Percentiles rank a stretch among this genome's conserved stretches.
These are phyloP conservation scores for Macrosteles quadrilineatus DNA, from an alignment of 1,140 invertebrate genomes.

Conservation along the genomic window DNA sequence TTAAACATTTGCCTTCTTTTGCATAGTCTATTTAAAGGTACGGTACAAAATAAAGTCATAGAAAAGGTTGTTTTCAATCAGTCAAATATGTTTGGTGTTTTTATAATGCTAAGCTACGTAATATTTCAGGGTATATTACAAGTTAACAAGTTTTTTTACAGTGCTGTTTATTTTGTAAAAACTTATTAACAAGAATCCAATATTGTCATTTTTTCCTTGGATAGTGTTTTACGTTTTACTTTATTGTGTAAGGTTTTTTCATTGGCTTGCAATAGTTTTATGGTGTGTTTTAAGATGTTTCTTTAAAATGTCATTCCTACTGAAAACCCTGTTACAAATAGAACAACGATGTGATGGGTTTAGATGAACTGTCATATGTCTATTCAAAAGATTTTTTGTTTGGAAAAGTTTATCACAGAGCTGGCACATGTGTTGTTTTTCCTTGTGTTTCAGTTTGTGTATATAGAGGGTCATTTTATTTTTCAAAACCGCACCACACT, in stretches of 20 bases:
- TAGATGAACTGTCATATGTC: neutral
- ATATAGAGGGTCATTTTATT: neutral
- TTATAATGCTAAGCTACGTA: no score
- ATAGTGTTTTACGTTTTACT: no score
- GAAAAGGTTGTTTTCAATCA: no score
- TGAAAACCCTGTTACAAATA: neutral
- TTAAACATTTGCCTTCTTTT: no score
- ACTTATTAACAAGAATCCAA: no score
- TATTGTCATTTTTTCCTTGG: no score
- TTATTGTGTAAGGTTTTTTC: no score
- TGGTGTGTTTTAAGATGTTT: neutral
- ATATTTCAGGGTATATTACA: no score
- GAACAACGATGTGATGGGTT: neutral
- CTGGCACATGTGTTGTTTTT: neutral
- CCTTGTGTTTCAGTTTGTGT: neutral
- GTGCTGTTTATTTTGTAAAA: no score
- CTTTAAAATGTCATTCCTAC: neutral
- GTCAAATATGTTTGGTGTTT: no score
- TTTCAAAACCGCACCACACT: neutral
- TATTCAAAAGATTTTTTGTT: neutral
- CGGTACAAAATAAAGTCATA: neutral
- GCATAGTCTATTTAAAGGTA: neutral
- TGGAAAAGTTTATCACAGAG: neutral
- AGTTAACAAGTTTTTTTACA: no score
- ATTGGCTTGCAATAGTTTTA: no score